A percentile compares a stretch with the other conserved stretches of the same genome.
Conservation (phyloP, 2,888 invertebrate species). For the Melitaea athalia region DNA sequence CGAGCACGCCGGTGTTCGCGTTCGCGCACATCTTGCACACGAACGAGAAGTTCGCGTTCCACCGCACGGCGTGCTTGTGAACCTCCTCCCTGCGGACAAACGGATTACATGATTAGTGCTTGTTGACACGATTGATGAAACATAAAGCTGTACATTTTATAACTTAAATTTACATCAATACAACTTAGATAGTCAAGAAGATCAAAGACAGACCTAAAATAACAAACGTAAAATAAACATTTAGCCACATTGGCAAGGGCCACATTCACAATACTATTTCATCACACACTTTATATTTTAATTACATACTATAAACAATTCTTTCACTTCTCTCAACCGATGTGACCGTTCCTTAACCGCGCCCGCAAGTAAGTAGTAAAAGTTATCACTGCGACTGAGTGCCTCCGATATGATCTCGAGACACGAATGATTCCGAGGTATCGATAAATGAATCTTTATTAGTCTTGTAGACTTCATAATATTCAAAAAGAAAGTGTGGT, state of each 20-base stretch:
- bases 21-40: constrained; percentile 98
- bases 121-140: not conserved
- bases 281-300: not conserved
- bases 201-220: not conserved
- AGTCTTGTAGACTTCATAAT: constrained; percentile 5
- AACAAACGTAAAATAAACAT: not conserved
- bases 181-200: too few species aligned
- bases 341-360: not conserved
- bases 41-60: constrained; percentile 95
- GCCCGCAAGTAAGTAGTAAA: not conserved
- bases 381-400: constrained; percentile 12
- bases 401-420: constrained; percentile 9
- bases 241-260: too few species aligned
- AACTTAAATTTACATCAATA: too few species aligned
- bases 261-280: not conserved
- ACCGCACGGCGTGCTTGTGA: constrained; percentile 94
- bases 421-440: not conserved
- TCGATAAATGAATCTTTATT: constrained; percentile 2
- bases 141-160: too few species aligned
- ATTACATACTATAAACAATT: not conserved
- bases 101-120: not conserved
- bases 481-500: not conserved
- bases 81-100: constrained; percentile 91
- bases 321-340: not conserved
- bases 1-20: constrained; percentile 96